phyloP scores from a whole-genome alignment of 1,140 invertebrate species.

The Brachystomella parvula region DNA sequence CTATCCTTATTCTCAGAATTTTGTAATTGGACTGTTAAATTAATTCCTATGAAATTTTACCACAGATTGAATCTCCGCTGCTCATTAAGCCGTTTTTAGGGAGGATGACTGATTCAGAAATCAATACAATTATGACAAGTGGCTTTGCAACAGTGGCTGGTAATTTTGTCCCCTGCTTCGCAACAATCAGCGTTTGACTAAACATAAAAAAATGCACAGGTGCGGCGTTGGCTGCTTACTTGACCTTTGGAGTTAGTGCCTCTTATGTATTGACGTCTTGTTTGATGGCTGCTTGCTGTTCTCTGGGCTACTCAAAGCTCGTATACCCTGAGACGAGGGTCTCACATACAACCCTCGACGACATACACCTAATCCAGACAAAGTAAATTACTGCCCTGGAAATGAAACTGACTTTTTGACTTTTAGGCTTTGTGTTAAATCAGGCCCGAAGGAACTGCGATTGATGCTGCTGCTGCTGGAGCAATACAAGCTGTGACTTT shows the following conservation, averaged over 20 bases:
- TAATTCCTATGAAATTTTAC: constrained; percentile 36
- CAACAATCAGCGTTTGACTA: neutral
- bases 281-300: constrained; percentile 58
- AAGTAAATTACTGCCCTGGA: constrained; percentile 39
- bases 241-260: constrained; percentile 76
- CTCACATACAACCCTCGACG: constrained; percentile 59
- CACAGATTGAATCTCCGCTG: constrained; percentile 76
- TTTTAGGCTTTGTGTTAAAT: neutral
- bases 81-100: constrained; percentile 76
- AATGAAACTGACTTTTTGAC: constrained; percentile 8
- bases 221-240: constrained; percentile 83
- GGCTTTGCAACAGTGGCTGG: constrained; percentile 93
- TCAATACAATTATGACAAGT: constrained; percentile 85
- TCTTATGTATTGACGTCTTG: constrained; percentile 78
- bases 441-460: constrained; percentile 68
- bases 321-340: constrained; percentile 81
- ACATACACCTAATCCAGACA: constrained; percentile 43
- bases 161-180: constrained; percentile 29
- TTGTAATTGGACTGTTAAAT: constrained; percentile 14
- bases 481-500: constrained; percentile 57
- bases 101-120: constrained; percentile 77
- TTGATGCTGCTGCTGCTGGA: constrained; percentile 83
- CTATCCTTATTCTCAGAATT: no score
- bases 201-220: constrained; percentile 47
- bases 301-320: constrained; percentile 78